Conservation (phyloP, 2,888 invertebrate genomes). For the Axea sp. region DNA sequence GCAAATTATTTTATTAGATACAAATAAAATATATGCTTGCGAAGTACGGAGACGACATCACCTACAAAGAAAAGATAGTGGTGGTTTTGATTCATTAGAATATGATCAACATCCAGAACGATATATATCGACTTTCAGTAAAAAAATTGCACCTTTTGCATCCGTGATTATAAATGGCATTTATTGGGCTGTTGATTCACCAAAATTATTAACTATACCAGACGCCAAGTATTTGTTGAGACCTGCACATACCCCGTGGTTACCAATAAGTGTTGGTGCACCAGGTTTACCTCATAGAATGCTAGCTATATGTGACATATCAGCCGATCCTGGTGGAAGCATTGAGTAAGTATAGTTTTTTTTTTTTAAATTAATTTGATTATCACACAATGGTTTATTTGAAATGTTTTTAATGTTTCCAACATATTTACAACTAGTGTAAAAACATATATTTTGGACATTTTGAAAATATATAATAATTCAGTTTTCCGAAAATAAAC, state of each 20-base stretch:
- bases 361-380: too few relatives aligned
- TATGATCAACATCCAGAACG: constrained; percentile 96
- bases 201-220: constrained; percentile 96
- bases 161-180: constrained; percentile 98
- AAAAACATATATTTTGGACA: too few relatives aligned
- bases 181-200: constrained; percentile 99
- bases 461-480: too few relatives aligned
- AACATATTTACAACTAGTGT: too few relatives aligned
- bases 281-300: constrained; percentile 94
- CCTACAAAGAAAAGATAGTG: constrained; percentile 93
- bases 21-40: constrained; percentile 97
- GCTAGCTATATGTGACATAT: constrained; percentile 98
- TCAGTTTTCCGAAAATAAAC: too few relatives aligned
- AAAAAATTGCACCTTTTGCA: constrained; percentile 98
- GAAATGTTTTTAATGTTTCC: too few relatives aligned
- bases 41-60: constrained; percentile 97
- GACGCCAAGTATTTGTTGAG: constrained; percentile 97
- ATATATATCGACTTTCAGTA: constrained; percentile 97
- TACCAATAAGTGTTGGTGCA: constrained; percentile 92
- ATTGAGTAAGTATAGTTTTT: constrained; percentile 84
- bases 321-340: constrained; percentile 98
- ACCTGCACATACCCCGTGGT: constrained; percentile 95
- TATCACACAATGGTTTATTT: too few relatives aligned
- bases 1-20: constrained; percentile 81
- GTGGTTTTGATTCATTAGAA: constrained; percentile 93